These are phyloP conservation scores for Tubulanus polymorphus DNA, from an alignment of 2,888 invertebrate genomes.

Conservation along the genomic window DNA sequence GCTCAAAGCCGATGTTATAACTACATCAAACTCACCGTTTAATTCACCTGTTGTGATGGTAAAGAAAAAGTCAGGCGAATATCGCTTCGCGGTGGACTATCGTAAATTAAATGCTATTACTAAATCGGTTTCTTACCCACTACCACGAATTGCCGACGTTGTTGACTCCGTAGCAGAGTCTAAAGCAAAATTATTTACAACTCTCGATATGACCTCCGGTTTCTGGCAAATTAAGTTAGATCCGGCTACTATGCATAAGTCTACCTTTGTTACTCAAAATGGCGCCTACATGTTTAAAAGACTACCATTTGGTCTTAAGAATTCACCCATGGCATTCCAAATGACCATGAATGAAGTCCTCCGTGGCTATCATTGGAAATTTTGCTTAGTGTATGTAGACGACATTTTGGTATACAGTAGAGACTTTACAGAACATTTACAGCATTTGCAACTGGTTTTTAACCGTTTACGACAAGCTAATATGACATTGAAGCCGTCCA, in stretches of 20 bases:
- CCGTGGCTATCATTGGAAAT: constrained; percentile 21
- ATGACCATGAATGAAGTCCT: constrained; percentile 17
- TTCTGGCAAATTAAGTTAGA: constrained; percentile 20
- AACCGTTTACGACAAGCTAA: constrained; percentile 15
- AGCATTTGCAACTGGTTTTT: constrained; percentile 20
- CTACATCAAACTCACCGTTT: constrained; percentile 18
- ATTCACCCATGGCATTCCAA: constrained; percentile 22
- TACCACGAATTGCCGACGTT: constrained; percentile 18
- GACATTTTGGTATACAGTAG: constrained; percentile 22
- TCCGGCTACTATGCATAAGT: constrained; percentile 14
- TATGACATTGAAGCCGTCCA: constrained; percentile 19
- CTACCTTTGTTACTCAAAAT: constrained; percentile 21
- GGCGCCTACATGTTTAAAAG: constrained; percentile 18
- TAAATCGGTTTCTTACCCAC: constrained; percentile 15
- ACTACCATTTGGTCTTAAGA: constrained; percentile 23
- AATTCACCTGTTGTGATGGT: constrained; percentile 19
- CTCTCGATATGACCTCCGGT: constrained; percentile 16
- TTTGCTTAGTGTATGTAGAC: constrained; percentile 22
- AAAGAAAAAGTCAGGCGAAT: constrained; percentile 16
- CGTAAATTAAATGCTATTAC: constrained; percentile 17
- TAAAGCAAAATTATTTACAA: constrained; percentile 11
- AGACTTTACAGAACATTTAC: constrained; percentile 18
- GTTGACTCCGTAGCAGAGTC: constrained; percentile 17
- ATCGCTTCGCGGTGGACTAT: constrained; percentile 22
- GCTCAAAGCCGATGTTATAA: constrained; percentile 19